Evolutionary conservation across 2,113 vertebrate species (phyloP), one percentile per base, ranked within the genome.

Genomic region (Delphinus delphis): DNA sequence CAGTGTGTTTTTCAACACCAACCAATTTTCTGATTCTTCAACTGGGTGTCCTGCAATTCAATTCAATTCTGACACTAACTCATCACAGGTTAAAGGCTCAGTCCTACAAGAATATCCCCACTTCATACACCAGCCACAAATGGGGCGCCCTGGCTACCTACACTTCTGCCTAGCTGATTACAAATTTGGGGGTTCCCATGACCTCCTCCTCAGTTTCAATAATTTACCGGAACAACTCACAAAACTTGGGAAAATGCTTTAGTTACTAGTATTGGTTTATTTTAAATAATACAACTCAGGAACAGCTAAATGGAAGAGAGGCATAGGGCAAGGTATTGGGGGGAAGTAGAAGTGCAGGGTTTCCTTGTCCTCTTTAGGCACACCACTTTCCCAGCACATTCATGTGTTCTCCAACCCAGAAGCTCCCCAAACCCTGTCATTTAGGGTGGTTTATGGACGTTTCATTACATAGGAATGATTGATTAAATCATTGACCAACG

Each of bases 241-340:
- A 70, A 62, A 82, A 82, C 60, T 93, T 26, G 79, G 82, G 50
- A 93, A 58, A 79, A 1, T 68, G 38, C 13, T 81, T 96, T 67
- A 92, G 36, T 92, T 95, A 67, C 31, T 73, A 80, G 47, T 90
- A 73, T 44, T 50, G 60, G 55, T 80, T 82, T 63, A 74, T 82
- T 92, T 77, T 80, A 81, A 87, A 65, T 58, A 44, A 55, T 87
- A 55, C 55, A 73, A 55, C 65, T 81, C 65, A 81, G 63, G 53
- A 81, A 94, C 13, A 94, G 58, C 60, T 67, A 77, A 90, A 47
- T 90, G 60, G 36, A 95, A 90, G 60, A 95, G 44, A 95, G 44
- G 41, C 38, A 65, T 20, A 60, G 33, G 23, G 6, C 36, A 74
- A 60, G n/a, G 23, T 86, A 53, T 74, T 92, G 33, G 38, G 26